Percentiles rank a stretch among this genome's conserved stretches.
phyloP scores from a whole-genome alignment of 2,797 vertebrate species.

The Labeo calbasu region DNA sequence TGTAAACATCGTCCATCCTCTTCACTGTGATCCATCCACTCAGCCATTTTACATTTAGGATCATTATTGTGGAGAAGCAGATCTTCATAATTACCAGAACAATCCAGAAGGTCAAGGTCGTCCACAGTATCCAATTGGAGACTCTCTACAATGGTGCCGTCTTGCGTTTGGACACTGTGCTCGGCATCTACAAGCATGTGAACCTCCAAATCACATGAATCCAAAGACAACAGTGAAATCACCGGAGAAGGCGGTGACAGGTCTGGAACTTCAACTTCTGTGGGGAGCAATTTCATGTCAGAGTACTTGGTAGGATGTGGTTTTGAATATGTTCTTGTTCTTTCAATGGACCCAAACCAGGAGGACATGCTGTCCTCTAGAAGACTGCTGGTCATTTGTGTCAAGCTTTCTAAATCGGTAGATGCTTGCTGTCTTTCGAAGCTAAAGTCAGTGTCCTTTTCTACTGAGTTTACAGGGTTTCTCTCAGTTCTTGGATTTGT shows the following conservation, averaged over 20 bases:
- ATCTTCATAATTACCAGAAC: slow-evolving; percentile 46
- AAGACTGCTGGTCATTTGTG: slow-evolving; percentile 20
- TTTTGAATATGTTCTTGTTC: slow-evolving; percentile 48
- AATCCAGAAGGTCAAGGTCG: slow-evolving; percentile 65
- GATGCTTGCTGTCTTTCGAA: slow-evolving; percentile 21
- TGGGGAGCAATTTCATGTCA: slow-evolving; percentile 8
- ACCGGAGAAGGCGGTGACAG: slow-evolving; percentile 62
- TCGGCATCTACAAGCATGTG: slow-evolving; percentile 66
- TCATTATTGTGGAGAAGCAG: slow-evolving; percentile 55
- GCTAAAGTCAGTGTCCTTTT: slow-evolving; percentile 28
- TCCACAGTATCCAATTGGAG: slow-evolving; percentile 68
- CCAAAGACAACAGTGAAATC: slow-evolving; percentile 68
- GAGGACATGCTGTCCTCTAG: slow-evolving; percentile 50
- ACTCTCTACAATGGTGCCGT: slow-evolving; percentile 58
- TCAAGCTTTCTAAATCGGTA: slow-evolving; percentile 47
- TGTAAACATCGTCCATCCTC: slow-evolving; percentile 14
- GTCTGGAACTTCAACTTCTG: slow-evolving; percentile 29
- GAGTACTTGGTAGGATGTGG: slow-evolving; percentile 19
- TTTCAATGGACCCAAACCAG: slow-evolving; percentile 56
- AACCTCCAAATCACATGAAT: slow-evolving; percentile 72
- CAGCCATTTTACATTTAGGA: slow-evolving; percentile 63
- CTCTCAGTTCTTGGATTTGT: slow-evolving; percentile 50
- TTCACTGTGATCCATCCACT: slow-evolving; percentile 60
- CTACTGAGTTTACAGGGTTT: slow-evolving; percentile 34
- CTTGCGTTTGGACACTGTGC: slow-evolving; percentile 49